Conservation (phyloP, 2,113 vertebrate genomes). For the Tringa solitaria region DNA sequence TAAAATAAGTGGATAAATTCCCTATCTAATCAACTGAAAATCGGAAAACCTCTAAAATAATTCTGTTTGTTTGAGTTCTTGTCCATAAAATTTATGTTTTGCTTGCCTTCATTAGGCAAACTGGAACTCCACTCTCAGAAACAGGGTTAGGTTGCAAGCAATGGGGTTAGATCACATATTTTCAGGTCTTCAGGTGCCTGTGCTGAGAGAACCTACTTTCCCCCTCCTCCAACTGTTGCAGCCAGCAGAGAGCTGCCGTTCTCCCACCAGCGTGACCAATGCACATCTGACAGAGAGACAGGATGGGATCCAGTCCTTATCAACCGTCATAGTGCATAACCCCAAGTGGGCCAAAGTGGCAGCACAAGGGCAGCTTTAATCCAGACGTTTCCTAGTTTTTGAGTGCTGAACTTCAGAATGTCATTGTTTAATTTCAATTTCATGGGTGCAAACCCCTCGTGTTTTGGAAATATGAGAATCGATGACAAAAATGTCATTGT, state of each 20-base stretch:
- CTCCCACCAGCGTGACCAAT: fast-evolving
- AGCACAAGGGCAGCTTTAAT: neutral
- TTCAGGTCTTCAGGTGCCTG: neutral
- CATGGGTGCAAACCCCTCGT: fast-evolving
- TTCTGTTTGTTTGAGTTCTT: neutral
- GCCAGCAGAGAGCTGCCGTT: neutral
- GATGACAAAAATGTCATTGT: neutral
- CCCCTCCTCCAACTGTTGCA: neutral
- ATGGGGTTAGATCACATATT: neutral
- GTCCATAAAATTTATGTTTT: neutral
- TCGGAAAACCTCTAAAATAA: neutral
- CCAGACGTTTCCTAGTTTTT: neutral
- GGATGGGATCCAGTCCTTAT: neutral
- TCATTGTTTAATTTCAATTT: neutral
- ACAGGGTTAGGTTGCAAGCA: neutral
- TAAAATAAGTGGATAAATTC: neutral
- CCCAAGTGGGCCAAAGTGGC: neutral
- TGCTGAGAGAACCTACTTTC: neutral
- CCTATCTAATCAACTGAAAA: neutral
- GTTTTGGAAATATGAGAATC: neutral
- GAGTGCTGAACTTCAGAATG: neutral
- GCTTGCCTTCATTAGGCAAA: neutral
- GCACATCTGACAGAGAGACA: neutral
- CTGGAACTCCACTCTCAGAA: neutral
- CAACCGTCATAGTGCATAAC: neutral